Conservation (phyloP, 2,888 invertebrate species). For the Buathra laborator region DNA sequence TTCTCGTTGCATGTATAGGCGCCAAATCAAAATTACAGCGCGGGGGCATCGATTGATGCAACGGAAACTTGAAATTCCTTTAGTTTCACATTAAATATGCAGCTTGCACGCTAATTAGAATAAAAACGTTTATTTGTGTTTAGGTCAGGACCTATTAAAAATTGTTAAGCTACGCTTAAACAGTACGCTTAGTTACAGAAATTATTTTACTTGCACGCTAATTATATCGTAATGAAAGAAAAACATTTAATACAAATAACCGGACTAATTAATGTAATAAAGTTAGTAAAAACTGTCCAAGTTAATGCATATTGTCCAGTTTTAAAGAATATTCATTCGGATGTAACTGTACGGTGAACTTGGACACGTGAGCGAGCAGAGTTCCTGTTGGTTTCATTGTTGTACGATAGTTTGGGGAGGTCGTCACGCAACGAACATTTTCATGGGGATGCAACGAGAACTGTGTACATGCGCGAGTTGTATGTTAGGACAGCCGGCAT, state of each 20-base stretch:
- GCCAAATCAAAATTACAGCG: constrained; percentile 48
- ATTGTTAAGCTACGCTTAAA: no score
- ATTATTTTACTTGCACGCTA: no score
- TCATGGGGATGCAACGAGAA: constrained; percentile 70
- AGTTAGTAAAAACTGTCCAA: not conserved
- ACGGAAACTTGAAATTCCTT: constrained; percentile 26
- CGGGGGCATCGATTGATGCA: constrained; percentile 16
- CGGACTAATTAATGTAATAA: not conserved
- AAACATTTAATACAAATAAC: not conserved
- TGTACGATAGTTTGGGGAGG: constrained; percentile 73
- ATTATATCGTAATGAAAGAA: not conserved
- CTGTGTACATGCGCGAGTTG: constrained; percentile 14
- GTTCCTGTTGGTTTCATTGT: constrained; percentile 62
- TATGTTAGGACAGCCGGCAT: constrained; percentile 58
- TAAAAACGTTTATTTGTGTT: not conserved
- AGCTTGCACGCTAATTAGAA: constrained; percentile 5
- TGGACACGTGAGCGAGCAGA: constrained; percentile 51
- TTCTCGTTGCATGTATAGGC: constrained; percentile 35
- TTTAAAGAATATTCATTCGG: not conserved
- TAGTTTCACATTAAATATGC: constrained; percentile 1
- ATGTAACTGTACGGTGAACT: not conserved
- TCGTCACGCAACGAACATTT: constrained; percentile 79
- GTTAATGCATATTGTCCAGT: not conserved
- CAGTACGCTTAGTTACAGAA: no score
- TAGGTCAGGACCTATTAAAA: no score